Percentiles rank a stretch among this genome's conserved stretches.
Conservation (phyloP, 1,140 invertebrate species). For the Drosophila trapezifrons region DNA sequence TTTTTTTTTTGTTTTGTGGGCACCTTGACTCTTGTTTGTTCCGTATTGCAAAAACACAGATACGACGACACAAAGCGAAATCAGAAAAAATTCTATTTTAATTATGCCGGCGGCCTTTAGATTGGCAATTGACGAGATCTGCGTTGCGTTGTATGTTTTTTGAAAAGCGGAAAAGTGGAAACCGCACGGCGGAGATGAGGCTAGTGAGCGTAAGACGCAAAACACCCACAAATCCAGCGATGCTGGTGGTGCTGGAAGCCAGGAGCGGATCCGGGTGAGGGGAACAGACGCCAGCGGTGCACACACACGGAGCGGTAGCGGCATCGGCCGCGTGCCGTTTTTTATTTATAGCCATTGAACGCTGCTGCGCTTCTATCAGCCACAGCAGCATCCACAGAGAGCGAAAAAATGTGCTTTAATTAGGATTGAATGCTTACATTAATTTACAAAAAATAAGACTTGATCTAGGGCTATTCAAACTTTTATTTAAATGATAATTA, state of each 20-base stretch:
- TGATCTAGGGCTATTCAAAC: background rate
- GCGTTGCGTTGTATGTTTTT: conserved; percentile 35
- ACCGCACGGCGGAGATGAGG: conserved; percentile 43
- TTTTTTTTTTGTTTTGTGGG: conserved; percentile 27
- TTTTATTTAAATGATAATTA: background rate
- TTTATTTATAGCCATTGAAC: conserved; percentile 71
- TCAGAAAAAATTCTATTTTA: conserved; percentile 66
- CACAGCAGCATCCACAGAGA: conserved; percentile 15
- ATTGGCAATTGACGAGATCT: conserved; percentile 72
- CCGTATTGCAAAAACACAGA: conserved; percentile 57
- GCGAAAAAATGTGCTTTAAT: background rate
- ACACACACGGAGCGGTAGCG: conserved; percentile 35
- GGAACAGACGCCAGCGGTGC: conserved; percentile 2
- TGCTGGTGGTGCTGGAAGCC: conserved; percentile 15
- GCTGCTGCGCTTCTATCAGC: conserved; percentile 55
- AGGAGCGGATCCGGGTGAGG: conserved; percentile 5
- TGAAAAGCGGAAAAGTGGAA: conserved; percentile 71
- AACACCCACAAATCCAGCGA: conserved; percentile 61
- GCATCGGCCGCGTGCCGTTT: conserved; percentile 67
- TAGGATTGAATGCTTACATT: background rate
- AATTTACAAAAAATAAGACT: background rate
- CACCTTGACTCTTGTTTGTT: conserved; percentile 73
- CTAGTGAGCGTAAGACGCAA: conserved; percentile 48
- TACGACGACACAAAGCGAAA: conserved; percentile 27
- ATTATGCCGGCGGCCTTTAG: conserved; percentile 72